Base-by-base conservation (phyloP, 2,113 vertebrate species). In the Ptilorrhoa leucosticta region DNA sequence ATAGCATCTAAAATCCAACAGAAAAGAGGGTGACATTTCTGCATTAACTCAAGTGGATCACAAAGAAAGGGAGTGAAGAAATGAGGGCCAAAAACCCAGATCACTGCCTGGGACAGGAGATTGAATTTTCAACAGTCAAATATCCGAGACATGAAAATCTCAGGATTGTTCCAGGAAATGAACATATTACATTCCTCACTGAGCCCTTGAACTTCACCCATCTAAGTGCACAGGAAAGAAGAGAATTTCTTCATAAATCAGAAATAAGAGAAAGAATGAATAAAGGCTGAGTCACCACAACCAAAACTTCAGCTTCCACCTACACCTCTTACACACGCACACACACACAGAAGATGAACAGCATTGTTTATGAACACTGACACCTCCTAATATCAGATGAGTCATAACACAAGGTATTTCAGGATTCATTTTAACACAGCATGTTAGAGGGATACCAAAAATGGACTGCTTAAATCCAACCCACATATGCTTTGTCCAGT, bases 251-350 rank as follows among this genome's bases (percentile, higher is more conserved):
- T 73, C 53, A 60, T 81, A 95, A 92, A 79, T 23, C 63, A 89
- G 57, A 89, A 83, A 87, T 40, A 83, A 68, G 28, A 81, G 60
- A 84, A 93, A 64, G 44, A 35, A 44, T 84, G 94, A 93, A 95
- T 87, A 95, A 94, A 95, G 95, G 37, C 87, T 97, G 93, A 96
- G 79, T 96, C 95, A 97, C 70, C 94, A 94, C 83, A 95, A 94
- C 72, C 40, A 68, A 65, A 90, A 70, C 73, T 93, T 77, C 89
- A 88, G 58, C 75, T 93, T 61, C 94, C 93, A 86, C 97, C 96
- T 87, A 97, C 97, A 94, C 58, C 76, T 94, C 91, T 95, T 66
- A 69, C 77, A 93, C 94, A 94, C 82, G 84, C 81, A 94, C 83
- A 94, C 31, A 89, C 56, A 96, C 56, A 92, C 13, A 83, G 76